Evolutionary conservation across 2,113 vertebrate genomes (phyloP), one percentile per base, ranked within the genome.

Genomic region (Microcebus ravelobensis): DNA sequence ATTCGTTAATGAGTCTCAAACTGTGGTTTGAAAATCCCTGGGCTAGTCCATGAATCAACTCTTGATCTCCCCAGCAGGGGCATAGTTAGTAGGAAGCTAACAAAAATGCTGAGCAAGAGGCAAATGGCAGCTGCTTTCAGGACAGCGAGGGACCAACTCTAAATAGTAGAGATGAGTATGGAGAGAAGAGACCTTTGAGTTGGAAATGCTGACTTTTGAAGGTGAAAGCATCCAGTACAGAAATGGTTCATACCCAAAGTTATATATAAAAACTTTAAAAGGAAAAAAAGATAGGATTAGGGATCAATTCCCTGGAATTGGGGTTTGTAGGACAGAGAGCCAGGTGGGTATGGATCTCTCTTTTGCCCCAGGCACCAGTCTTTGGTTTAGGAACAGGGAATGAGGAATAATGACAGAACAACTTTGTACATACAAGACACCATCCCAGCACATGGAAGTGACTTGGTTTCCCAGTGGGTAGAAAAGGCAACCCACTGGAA

Each of bases 171-270:
- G 59, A 68, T 17, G 15, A 31, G 36, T 31, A 61, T 77, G 45
- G 68, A 52, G 55, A 74, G 34, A 61, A 67, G 2, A 74, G 45
- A 25, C 17, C 14, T 82, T 96, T 52, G 73, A 70, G 31, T 77
- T 87, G 34, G 42, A 93, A 74, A 85, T 95, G 34, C 45, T 85
- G 36, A 84, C 8, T 63, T 95, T 63, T 57, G 65, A 76, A 95
- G n/a, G 36, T 74, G 23, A 96, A 90, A 59, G 5, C 31, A 63
- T 39, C 34, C 7, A 81, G 13, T 81, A 65, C 17, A 89, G 80
- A 95, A 34, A 36, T 88, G 70, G 27, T 34, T 84, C 17, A 85
- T 48, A 89, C 65, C 25, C 86, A n/a, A 34, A 42, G n/a, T 85
- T 83, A 52, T 95, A 76, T 63, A 52, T 15, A 93, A 87, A 94